phyloP scores from a whole-genome alignment of 2,797 vertebrate genomes.

The Myripristis jacobus region DNA sequence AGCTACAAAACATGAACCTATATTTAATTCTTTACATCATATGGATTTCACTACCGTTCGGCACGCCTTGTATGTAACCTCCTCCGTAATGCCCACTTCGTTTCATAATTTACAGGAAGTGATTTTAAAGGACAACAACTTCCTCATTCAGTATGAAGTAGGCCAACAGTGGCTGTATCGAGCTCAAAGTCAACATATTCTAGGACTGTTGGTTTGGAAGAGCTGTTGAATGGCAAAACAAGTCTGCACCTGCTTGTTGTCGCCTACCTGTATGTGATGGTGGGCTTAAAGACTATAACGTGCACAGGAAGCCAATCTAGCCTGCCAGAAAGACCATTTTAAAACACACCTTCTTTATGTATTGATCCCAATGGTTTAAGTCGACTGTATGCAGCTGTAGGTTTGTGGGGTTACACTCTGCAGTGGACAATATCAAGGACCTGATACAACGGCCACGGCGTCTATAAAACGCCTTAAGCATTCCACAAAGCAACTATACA shows the following conservation, averaged over 20 bases:
- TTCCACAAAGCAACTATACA: neutral
- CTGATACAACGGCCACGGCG: neutral
- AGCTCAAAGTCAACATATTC: constrained; percentile 13
- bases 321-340: neutral
- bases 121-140: constrained; percentile 49
- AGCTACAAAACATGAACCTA: too few species aligned
- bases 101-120: constrained; percentile 37
- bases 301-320: constrained; percentile 5
- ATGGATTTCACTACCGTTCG: neutral
- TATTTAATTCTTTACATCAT: too few species aligned
- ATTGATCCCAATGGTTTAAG: constrained; percentile 1
- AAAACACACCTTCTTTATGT: neutral
- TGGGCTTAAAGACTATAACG: constrained; percentile 18
- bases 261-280: constrained; percentile 19
- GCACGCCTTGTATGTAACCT: neutral
- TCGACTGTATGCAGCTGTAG: neutral
- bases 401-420: neutral
- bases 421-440: neutral
- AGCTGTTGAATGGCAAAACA: constrained; percentile 30
- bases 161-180: constrained; percentile 7
- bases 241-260: constrained; percentile 56
- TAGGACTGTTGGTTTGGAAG: constrained; percentile 25
- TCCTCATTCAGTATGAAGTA: constrained; percentile 24
- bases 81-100: constrained; percentile 21
- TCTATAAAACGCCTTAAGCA: neutral